Evolutionary conservation across 1,140 invertebrate species (phyloP).

Genomic region (Drosophila pruinosa): DNA sequence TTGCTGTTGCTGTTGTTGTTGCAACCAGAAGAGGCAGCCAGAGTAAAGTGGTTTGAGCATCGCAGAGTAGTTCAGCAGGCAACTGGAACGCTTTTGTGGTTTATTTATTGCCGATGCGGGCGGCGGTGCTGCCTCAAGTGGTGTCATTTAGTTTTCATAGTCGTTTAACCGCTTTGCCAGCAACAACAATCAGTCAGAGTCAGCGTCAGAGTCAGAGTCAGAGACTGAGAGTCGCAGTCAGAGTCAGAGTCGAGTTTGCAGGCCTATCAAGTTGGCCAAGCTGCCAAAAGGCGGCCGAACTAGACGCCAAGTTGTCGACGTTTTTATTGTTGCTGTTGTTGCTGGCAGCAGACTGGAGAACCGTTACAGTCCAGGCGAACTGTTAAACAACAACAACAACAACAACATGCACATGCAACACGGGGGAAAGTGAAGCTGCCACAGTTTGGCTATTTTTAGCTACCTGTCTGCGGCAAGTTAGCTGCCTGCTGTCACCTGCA

Average conservation of each 20-base stretch:
- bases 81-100: constrained; percentile 53
- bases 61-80: constrained; percentile 52
- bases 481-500: constrained; percentile 19
- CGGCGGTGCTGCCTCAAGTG: constrained; percentile 6
- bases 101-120: constrained; percentile 35
- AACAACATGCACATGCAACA: neutral
- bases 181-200: neutral
- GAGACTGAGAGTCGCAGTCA: too few species aligned
- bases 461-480: neutral
- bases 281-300: constrained; percentile 55
- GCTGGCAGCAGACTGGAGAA: constrained; percentile 36
- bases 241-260: constrained; percentile 17
- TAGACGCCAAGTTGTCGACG: constrained; percentile 36
- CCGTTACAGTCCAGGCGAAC: constrained; percentile 56
- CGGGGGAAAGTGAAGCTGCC: constrained; percentile 28
- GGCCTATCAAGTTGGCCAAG: constrained; percentile 43
- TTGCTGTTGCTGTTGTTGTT: neutral
- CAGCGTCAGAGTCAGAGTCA: too few species aligned
- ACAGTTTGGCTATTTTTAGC: constrained; percentile 32
- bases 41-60: constrained; percentile 22
- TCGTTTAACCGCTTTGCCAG: constrained; percentile 44
- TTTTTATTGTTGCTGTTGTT: constrained; percentile 8
- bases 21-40: constrained; percentile 12
- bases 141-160: constrained; percentile 48
- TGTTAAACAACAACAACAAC: constrained; percentile 21